Conservation (phyloP, 2,888 invertebrate genomes). For the Lasius fuliginosus region DNA sequence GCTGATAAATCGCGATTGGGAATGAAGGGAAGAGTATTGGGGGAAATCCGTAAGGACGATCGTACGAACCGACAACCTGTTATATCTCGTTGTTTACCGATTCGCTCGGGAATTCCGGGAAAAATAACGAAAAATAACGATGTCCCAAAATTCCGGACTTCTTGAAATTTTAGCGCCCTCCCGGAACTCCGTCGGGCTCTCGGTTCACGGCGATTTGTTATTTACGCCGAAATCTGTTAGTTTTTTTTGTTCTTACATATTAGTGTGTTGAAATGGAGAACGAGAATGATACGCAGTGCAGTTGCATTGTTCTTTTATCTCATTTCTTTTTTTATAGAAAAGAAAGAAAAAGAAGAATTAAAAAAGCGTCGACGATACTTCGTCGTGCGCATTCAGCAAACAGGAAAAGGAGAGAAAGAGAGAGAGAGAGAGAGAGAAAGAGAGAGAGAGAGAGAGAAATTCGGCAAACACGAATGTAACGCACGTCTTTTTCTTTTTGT, state of each 20-base stretch:
- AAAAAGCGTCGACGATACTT: not conserved
- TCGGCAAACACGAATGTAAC: constrained; percentile 66
- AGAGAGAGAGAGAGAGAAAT: constrained; percentile 22
- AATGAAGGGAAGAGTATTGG: constrained; percentile 61
- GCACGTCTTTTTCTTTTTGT: constrained; percentile 78
- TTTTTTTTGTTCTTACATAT: constrained; percentile 83
- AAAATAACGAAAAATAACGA: not conserved
- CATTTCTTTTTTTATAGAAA: constrained; percentile 71
- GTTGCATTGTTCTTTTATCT: constrained; percentile 79
- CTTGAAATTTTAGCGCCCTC: not conserved
- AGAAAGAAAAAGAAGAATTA: not conserved
- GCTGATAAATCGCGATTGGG: constrained; percentile 54
- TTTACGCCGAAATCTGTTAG: constrained; percentile 84
- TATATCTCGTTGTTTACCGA: constrained; percentile 76
- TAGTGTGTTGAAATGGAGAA: constrained; percentile 81
- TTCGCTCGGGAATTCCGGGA: constrained; percentile 59
- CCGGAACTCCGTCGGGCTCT: constrained; percentile 56
- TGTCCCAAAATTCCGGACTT: not conserved
- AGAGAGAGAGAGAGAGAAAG: too few species aligned
- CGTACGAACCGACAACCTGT: constrained; percentile 79
- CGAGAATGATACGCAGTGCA: constrained; percentile 81
- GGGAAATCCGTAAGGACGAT: constrained; percentile 64
- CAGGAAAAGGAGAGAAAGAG: not conserved
- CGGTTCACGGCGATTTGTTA: constrained; percentile 80
- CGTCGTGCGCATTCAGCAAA: not conserved